A percentile compares a stretch with the other conserved stretches of the same genome.
phyloP scores from a whole-genome alignment of 1,140 invertebrate species.

The Wasmannia auropunctata region DNA sequence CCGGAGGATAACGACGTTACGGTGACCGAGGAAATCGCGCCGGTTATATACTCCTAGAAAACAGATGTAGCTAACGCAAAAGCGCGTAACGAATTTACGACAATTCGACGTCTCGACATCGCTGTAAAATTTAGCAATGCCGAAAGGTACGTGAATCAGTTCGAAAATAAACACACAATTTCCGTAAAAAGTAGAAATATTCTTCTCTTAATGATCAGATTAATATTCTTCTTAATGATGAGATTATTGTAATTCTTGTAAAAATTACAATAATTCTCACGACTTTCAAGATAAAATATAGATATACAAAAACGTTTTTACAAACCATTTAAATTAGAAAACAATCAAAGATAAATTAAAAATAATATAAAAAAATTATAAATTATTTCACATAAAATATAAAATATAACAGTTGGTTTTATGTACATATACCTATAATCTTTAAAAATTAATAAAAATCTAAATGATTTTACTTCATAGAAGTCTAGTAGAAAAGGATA shows the following conservation, averaged over 20 bases:
- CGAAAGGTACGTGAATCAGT: neutral
- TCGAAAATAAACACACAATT: neutral
- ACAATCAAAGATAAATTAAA: neutral
- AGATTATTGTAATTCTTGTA: too few relatives aligned
- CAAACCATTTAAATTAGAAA: neutral
- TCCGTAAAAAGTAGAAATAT: neutral
- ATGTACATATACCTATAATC: neutral
- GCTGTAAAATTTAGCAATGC: neutral
- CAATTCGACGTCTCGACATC: neutral
- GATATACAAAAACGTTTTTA: neutral
- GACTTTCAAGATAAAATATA: too few relatives aligned
- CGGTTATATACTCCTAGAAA: slow-evolving; percentile 25
- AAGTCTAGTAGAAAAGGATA: too few relatives aligned
- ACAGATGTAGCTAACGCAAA: slow-evolving; percentile 7
- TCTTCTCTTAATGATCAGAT: too few relatives aligned
- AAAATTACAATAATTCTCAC: neutral
- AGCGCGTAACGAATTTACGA: slow-evolving; percentile 3
- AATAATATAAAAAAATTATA: neutral
- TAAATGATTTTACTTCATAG: neutral
- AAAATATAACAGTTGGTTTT: neutral
- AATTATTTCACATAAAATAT: neutral
- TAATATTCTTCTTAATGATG: too few relatives aligned
- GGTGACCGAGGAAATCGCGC: slow-evolving; percentile 5
- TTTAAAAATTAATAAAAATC: neutral
- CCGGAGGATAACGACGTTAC: slow-evolving; percentile 36